These are phyloP conservation scores for Busseola fusca DNA, from an alignment of 2,888 invertebrate species.

Conservation along the genomic window DNA sequence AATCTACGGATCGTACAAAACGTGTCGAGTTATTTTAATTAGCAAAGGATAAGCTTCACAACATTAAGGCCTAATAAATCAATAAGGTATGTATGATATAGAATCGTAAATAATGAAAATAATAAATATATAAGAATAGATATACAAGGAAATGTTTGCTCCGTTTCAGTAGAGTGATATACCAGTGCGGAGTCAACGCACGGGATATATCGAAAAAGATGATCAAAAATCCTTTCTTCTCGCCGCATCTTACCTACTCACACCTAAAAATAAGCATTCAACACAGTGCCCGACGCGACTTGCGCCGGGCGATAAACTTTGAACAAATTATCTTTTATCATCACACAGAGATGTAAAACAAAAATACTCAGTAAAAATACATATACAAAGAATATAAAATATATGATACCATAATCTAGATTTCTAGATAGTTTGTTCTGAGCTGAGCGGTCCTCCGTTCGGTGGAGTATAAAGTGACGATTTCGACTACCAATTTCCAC, in stretches of 20 bases:
- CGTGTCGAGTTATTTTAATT: conserved; percentile 28
- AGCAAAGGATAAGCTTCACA: conserved; percentile 21
- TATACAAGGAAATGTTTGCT: conserved; percentile 81
- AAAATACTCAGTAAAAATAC: conserved; percentile 62
- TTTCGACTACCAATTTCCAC: conserved; percentile 84
- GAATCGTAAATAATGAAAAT: conserved; percentile 65
- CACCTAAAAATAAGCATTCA: conserved; percentile 88
- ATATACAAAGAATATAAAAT: conserved; percentile 68
- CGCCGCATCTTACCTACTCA: conserved; percentile 82
- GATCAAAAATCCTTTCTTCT: conserved; percentile 92
- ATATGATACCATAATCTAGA: conserved; percentile 73
- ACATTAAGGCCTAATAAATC: conserved; percentile 43
- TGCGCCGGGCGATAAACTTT: conserved; percentile 79
- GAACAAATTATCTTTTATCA: conserved; percentile 88
- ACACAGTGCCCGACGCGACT: conserved; percentile 77
- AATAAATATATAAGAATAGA: conserved; percentile 68
- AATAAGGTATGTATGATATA: conserved; percentile 39
- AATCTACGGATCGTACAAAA: conserved; percentile 41
- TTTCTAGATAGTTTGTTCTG: conserved; percentile 87
- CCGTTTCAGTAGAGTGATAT: conserved; percentile 86
- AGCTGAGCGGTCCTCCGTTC: conserved; percentile 66
- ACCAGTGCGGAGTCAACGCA: conserved; percentile 78
- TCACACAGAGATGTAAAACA: conserved; percentile 63
- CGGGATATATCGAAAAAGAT: conserved; percentile 86
- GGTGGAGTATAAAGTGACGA: conserved; percentile 69